Percentiles rank a stretch among this genome's conserved stretches.
Evolutionary conservation across 2,797 vertebrate species (phyloP).

Genomic region (Dendrocincla fuliginosa): DNA sequence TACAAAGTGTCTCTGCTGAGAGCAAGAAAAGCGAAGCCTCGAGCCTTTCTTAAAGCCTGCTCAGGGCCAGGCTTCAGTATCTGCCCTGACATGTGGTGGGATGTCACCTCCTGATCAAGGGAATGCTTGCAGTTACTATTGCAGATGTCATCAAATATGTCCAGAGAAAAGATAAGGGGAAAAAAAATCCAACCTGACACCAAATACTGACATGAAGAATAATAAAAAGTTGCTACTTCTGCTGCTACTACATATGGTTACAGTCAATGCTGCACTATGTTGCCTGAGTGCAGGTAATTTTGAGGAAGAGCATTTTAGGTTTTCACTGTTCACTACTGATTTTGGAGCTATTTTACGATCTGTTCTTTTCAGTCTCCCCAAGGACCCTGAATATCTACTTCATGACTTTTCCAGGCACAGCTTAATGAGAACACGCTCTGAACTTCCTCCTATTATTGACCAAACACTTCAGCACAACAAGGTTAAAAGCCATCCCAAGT

Average conservation of each 20-base stretch:
- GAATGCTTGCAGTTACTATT: background rate
- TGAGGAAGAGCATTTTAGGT: background rate
- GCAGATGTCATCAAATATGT: background rate
- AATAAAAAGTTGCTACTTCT: background rate
- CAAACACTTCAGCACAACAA: background rate
- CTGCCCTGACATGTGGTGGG: background rate
- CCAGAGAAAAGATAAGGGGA: background rate
- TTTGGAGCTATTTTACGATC: background rate
- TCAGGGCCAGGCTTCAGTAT: background rate
- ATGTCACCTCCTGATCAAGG: background rate
- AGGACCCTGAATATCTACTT: background rate
- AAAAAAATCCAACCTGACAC: background rate
- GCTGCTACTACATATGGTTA: background rate
- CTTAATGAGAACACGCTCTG: background rate
- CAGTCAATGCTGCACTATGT: rapidly evolving
- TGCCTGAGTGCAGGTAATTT: background rate
- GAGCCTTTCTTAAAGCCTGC: background rate
- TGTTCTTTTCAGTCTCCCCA: background rate
- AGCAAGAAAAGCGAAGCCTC: background rate
- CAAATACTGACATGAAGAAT: background rate
- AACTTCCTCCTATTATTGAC: background rate
- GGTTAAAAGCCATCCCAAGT: background rate
- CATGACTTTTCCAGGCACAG: background rate
- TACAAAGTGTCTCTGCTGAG: background rate
- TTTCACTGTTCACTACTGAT: background rate